A percentile compares a stretch with the other conserved stretches of the same genome.
These are phyloP conservation scores for Salarias fasciatus DNA, from an alignment of 2,797 vertebrate species.

Conservation along the genomic window DNA sequence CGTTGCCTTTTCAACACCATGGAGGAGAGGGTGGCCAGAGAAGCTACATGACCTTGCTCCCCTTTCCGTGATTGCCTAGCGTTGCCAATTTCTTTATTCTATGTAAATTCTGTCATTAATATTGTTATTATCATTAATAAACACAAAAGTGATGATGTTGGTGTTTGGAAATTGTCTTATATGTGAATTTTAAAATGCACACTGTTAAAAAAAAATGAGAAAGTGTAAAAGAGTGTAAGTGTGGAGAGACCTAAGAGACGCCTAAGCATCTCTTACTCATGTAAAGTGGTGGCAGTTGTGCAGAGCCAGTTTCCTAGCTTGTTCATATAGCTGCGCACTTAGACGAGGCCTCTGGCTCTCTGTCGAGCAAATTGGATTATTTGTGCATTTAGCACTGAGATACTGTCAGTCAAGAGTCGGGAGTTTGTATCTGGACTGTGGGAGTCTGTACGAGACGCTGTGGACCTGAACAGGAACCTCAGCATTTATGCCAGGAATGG, in stretches of 20 bases:
- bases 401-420: constrained; percentile 67
- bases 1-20: constrained; percentile 86
- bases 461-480: constrained; percentile 1
- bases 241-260: constrained; percentile 76
- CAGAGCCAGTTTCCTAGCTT: constrained; percentile 42
- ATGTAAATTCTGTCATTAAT: constrained; percentile 18
- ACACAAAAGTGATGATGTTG: constrained; percentile 12
- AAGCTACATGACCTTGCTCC: constrained; percentile 82
- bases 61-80: constrained; percentile 48
- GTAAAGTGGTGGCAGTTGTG: constrained; percentile 78
- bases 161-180: not conserved
- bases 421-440: constrained; percentile 47
- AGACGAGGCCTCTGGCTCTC: constrained; percentile 62
- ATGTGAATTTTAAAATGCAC: constrained; percentile 14
- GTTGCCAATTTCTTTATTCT: constrained; percentile 41
- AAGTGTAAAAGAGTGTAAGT: constrained; percentile 36
- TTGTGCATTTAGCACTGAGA: constrained; percentile 72
- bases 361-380: constrained; percentile 81
- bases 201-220: constrained; percentile 27
- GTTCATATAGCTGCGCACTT: constrained; percentile 64
- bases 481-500: not conserved
- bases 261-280: constrained; percentile 74
- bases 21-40: constrained; percentile 73
- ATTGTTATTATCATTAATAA: constrained; percentile 44
- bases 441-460: not conserved